Base-by-base conservation (phyloP, 2,113 vertebrate species). In the Lipophrys pholis region DNA sequence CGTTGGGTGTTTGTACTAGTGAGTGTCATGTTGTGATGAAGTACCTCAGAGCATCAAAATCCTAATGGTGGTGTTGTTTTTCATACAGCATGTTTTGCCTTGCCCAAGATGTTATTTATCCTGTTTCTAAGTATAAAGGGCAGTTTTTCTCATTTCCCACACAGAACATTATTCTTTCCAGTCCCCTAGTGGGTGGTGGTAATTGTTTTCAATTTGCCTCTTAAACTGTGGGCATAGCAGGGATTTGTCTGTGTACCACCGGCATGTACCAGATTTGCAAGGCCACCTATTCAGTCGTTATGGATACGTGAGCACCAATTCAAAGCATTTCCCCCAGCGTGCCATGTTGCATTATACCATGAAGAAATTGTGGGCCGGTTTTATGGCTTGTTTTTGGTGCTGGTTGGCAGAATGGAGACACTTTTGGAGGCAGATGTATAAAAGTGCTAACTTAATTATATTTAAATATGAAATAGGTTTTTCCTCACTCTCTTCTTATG, bases 311-410 rank as follows among this genome's bases (percentile, higher is more conserved):
- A 81, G 52, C 41, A 54, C 60, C 46, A 17, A 84, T 58, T 68
- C 40, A 35, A 87, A 78, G 77, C 63, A 49, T 77, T 80, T 73
- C 55, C 42, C 52, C 59, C 65, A 5, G 16, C 70, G 69, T 85
- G 74, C 81, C 77, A 78, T 80, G 61, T 83, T 78, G 74, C 58
- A 78, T 87, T 81, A 83, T 51, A 82, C 56, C 78, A 82, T 78
- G 81, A 87, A 83, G 69, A 50, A 68, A 38, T 41, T 60, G 69
- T 86, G 71, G 79, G 83, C 46, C 73, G 73, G 41, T 67, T 15
- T 46, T 64, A 7, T 80, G 64, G 49, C 62, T 74, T 45, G 43
- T 72, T 84, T 74, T 78, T 82, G 73, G 73, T 69, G 53, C 80
- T 77, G 53, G 50, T 70, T 73, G 56, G 69, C 73, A 73, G 63